phyloP scores from a whole-genome alignment of 2,113 vertebrate genomes.

The Prionailurus viverrinus region DNA sequence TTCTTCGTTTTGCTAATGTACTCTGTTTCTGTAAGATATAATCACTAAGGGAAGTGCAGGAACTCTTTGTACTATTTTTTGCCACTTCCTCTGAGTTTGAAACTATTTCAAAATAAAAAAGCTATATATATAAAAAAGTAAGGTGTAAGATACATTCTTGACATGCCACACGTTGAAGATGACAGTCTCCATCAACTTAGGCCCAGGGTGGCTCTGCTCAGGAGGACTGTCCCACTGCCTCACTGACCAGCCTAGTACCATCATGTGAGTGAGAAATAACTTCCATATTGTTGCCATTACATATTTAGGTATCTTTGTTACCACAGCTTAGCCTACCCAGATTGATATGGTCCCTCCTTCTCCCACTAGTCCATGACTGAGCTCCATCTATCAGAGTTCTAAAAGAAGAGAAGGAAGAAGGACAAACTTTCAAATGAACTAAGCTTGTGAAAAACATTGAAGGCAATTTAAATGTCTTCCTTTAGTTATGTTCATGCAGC shows the following conservation, averaged over 20 bases:
- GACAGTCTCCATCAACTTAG: not conserved
- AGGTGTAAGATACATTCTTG: not conserved
- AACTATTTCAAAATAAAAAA: slow-evolving; percentile 35
- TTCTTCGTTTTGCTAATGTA: not conserved
- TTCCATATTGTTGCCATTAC: not conserved
- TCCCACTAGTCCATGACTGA: not conserved
- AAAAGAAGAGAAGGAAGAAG: not conserved
- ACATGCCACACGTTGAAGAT: not conserved
- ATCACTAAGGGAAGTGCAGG: not conserved
- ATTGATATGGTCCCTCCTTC: not conserved
- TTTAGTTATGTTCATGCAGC: not conserved
- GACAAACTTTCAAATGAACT: not conserved
- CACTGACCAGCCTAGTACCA: accelerated
- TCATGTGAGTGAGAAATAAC: accelerated
- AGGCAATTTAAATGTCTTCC: not conserved
- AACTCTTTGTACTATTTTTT: not conserved
- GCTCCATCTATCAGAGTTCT: not conserved
- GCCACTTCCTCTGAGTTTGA: slow-evolving; percentile 7
- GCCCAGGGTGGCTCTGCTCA: not conserved
- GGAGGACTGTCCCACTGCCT: not conserved
- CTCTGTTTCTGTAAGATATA: not conserved
- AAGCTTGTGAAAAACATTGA: not conserved
- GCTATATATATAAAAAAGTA: not conserved
- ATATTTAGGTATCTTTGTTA: not conserved
- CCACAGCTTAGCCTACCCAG: not conserved